A percentile compares a stretch with the other conserved stretches of the same genome.
phyloP scores from a whole-genome alignment of 1,140 invertebrate species.

The Sarcophaga bullata region DNA sequence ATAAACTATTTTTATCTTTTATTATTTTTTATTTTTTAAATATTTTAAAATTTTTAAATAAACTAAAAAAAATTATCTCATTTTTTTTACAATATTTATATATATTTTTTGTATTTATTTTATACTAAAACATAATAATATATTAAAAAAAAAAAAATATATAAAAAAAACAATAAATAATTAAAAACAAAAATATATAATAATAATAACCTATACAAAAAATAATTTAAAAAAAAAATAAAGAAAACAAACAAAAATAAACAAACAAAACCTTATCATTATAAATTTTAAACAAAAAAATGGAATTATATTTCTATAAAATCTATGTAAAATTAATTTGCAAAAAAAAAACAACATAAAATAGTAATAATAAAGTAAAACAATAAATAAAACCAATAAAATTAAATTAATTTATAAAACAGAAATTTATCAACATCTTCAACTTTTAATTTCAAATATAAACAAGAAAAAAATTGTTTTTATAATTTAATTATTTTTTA shows the following conservation, averaged over 20 bases:
- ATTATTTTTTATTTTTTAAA: conserved; percentile 6
- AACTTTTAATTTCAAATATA: too few relatives aligned
- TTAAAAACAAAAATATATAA: conserved; percentile 41
- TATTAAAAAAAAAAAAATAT: conserved; percentile 57
- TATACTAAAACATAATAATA: conserved; percentile 36
- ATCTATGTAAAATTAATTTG: conserved; percentile 35
- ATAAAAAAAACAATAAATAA: conserved; percentile 39
- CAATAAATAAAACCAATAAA: conserved; percentile 1
- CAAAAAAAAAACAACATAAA: conserved; percentile 25
- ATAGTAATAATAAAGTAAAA: conserved; percentile 20
- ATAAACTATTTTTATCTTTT: background rate
- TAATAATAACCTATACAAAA: conserved; percentile 47
- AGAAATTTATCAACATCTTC: conserved; percentile 3
- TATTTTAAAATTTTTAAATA: conserved; percentile 7
- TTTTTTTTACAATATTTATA: conserved; percentile 38
- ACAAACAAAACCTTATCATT: conserved; percentile 13
- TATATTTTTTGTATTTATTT: conserved; percentile 44
- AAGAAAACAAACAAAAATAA: conserved; percentile 7
- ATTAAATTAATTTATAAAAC: background rate
- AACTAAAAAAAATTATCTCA: background rate
- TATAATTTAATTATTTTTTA: background rate
- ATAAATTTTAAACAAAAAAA: conserved; percentile 25
- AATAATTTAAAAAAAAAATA: conserved; percentile 31
- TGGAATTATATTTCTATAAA: conserved; percentile 36
- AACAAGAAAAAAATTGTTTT: too few relatives aligned